Base-by-base conservation (phyloP, 2,113 vertebrate genomes). In the Myotis lucifugus region DNA sequence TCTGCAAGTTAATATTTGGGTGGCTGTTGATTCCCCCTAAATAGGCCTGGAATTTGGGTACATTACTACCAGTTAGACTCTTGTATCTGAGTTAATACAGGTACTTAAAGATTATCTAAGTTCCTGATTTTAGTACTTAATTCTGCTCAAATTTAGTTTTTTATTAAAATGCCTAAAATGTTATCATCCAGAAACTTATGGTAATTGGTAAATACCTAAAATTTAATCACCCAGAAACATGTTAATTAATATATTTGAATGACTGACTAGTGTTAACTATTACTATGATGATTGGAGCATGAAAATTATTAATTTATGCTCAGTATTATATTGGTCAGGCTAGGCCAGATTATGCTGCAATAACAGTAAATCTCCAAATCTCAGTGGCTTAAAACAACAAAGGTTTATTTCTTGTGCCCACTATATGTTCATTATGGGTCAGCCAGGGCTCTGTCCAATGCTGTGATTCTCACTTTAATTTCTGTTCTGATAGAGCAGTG, bases 81-180 rank as follows among this genome's bases (percentile, higher is more conserved):
- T 87, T 90, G 40, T 73, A 64, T 50, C n/a, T 77, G 56, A 27
- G 82, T 17, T 92, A 87, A 83, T 34, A 50, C 9, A 32, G 10
- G 19, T 67, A 84, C 87, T 54, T 77, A 40, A 85, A 87, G 37
- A 67, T 46, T 37, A 66, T 7, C 29, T 54, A 82, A 89, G 7
- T 79, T 32, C 70, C 50, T 50, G 25, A 54, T 59, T 85, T 90
- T 88, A 82, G 56, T 73, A 54, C 14, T 40, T 13, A 61, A 34
- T 82, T 97, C 69, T 74, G 37, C n/a, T 92, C 46, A 88, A 52
- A 77, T 72, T 84, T 76, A n/a, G 50, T 64, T 96, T 96, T 96
- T 82, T 73, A 32, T 67, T 50, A 37, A 84, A 90, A 50, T 42
- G 42, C n/a, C 42, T 66, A 37, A 94, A 88, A 73, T 85, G 46